Evolutionary conservation across 2,113 vertebrate genomes (phyloP).

Genomic region (Sula dactylatra): DNA sequence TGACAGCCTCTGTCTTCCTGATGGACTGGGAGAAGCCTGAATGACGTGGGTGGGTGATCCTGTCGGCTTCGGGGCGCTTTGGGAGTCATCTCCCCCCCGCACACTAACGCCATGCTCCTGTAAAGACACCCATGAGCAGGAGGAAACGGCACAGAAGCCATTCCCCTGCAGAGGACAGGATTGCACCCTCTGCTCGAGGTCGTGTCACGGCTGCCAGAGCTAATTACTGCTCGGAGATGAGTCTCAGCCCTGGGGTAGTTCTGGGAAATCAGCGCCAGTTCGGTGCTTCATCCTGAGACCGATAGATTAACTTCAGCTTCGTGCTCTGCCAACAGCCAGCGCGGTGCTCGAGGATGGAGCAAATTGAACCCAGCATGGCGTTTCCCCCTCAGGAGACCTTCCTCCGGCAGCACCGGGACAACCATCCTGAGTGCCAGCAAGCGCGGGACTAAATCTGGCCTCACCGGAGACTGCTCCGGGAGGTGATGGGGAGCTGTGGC

Average conservation of each 20-base stretch:
- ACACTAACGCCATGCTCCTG: neutral
- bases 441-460: conserved; percentile 35
- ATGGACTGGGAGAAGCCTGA: conserved; percentile 35
- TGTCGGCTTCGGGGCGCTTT: neutral
- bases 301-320: neutral
- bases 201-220: neutral
- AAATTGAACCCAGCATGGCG: neutral
- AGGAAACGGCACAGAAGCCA: neutral
- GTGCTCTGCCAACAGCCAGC: neutral
- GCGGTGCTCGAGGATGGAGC: neutral
- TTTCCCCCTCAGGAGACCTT: neutral
- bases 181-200: neutral
- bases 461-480: conserved; percentile 15
- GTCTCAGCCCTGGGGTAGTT: neutral
- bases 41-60: neutral
- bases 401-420: conserved; percentile 14
- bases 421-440: conserved; percentile 36
- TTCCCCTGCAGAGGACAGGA: neutral
- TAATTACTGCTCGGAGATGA: neutral
- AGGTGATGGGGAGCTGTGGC: neutral
- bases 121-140: neutral
- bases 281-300: neutral
- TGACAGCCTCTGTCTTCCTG: neutral
- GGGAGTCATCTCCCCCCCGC: neutral
- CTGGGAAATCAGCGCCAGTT: neutral